A percentile compares a stretch with the other conserved stretches of the same genome.
Evolutionary conservation across 2,888 invertebrate genomes (phyloP).

Genomic region (Uloborus plumipes): DNA sequence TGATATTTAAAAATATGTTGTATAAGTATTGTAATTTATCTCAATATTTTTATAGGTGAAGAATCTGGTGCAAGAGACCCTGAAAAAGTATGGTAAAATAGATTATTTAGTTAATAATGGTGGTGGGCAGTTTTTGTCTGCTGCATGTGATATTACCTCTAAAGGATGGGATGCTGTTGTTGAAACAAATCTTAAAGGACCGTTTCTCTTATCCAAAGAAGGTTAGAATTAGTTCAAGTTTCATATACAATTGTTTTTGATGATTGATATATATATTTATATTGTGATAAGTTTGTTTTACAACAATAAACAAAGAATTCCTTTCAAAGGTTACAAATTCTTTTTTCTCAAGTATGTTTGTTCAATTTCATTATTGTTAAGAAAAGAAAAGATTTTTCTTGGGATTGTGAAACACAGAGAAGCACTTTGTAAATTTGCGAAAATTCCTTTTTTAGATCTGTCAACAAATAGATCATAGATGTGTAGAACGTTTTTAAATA

Average conservation of each 20-base stretch:
- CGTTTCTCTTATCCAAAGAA: slow-evolving; percentile 74
- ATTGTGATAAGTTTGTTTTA: too few species aligned
- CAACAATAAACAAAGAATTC: too few species aligned
- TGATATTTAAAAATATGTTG: neutral
- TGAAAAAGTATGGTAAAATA: slow-evolving; percentile 72
- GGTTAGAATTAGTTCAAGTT: slow-evolving; percentile 68
- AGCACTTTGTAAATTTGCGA: too few species aligned
- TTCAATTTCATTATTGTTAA: too few species aligned
- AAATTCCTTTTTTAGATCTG: too few species aligned
- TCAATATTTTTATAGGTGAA: slow-evolving; percentile 68
- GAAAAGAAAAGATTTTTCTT: too few species aligned
- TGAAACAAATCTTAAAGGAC: slow-evolving; percentile 74
- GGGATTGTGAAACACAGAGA: too few species aligned
- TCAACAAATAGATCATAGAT: too few species aligned
- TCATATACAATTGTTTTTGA: neutral
- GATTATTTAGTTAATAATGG: slow-evolving; percentile 75
- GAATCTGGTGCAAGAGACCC: slow-evolving; percentile 69
- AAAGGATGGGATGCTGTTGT: slow-evolving; percentile 75
- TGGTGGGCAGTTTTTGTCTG: slow-evolving; percentile 74
- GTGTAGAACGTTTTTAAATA: too few species aligned
- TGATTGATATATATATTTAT: too few species aligned
- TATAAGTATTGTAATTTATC: neutral
- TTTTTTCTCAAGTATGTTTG: too few species aligned
- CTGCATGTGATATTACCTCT: slow-evolving; percentile 70
- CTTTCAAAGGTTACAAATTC: too few species aligned